Evolutionary conservation across 2,888 invertebrate genomes (phyloP), one percentile per base, ranked within the genome.

Genomic region (Drosophila falleni): DNA sequence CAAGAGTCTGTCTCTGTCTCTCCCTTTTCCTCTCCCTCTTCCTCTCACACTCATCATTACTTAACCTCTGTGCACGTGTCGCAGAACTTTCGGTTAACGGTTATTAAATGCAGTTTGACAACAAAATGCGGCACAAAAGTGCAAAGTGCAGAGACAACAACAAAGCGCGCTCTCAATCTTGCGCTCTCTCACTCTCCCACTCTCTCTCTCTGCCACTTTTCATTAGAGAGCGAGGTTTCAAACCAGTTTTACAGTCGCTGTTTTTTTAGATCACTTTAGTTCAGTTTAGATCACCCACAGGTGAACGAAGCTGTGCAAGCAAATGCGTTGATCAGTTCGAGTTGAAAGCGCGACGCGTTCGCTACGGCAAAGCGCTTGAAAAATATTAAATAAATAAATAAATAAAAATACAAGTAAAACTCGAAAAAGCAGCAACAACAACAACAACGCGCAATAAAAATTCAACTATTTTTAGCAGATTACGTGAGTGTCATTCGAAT

Each of bases 81-180:
- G 74, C 86, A 75, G 80, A 88, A 80, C 69, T 86, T 86, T 88
- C 83, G 80, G 73, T 85, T 89, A 85, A 86, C 86, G 80, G 89
- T 86, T 89, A 86, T 86, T 89, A 80, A 87, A 87, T 89, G 85
- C 78, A 75, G 89, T 87, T 86, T 76, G 78, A 69, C 85, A 74
- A 71, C 37, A 37, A 64, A 74, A 37, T 67, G 73, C 61, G 53
- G 51, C 73, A 37, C 72, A 72, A 87, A 85, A 86, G 89, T 86
- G 85, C 85, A 87, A 86, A 86, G 88, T 58, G 58, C 58, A 58
- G 6, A 9, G 10, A n/a, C 33, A 37, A n/a, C 33, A 37, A 19
- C 33, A 15, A 53, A n/a, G 13, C 41, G 29, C 54, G 16, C 41
- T 49, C 42, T 69, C 39, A 31, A 5, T 16, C 29, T 11, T 29